Base-by-base conservation (phyloP, 2,797 vertebrate genomes). In the Syngnathus rostellatus region DNA sequence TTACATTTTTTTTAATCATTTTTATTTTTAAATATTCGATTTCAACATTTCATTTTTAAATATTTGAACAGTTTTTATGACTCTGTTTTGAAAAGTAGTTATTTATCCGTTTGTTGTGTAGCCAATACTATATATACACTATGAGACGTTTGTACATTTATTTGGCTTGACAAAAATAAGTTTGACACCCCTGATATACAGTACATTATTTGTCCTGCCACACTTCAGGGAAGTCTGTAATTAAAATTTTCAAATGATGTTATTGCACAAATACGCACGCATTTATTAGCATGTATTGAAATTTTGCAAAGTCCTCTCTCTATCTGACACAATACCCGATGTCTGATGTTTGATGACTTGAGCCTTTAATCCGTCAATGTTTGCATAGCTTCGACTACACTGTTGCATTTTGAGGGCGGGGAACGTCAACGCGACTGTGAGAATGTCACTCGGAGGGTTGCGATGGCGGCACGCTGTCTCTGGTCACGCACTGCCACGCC, bases 401-500 rank as follows among this genome's bases (percentile, higher is more conserved):
- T 65, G 54, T 62, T 70, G 57, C 70, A 67, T 46, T 1, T 25
- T 3, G 1, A 68, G 70, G 74, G 75, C 45, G 74, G 75, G 64
- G 69, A 57, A 8, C 7, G 11, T 62, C 65, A 43, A 76, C 76
- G 68, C 59, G 62, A 68, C 25, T 66, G 69, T 71, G 67, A 64
- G 61, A 65, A 63, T 62, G 9, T 37, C 16, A 57, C 65, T 73
- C 53, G 57, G 62, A 69, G 77, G 78, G 75, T 81, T 83, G 89
- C 83, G 84, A 82, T 77, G 80, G 79, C 81, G 25, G 81, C 78
- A 5, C 12, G 12, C 41, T 63, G 58, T 71, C 80, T 80, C 76
- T 79, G 65, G 68, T 84, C 1, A 40, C 69, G 57, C 64, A 79
- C 79, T 3, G 25, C 72, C 73, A 82, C 74, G 71, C 79, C 70